Conservation (phyloP, 2,888 invertebrate genomes). For the Galerucella calmariensis region DNA sequence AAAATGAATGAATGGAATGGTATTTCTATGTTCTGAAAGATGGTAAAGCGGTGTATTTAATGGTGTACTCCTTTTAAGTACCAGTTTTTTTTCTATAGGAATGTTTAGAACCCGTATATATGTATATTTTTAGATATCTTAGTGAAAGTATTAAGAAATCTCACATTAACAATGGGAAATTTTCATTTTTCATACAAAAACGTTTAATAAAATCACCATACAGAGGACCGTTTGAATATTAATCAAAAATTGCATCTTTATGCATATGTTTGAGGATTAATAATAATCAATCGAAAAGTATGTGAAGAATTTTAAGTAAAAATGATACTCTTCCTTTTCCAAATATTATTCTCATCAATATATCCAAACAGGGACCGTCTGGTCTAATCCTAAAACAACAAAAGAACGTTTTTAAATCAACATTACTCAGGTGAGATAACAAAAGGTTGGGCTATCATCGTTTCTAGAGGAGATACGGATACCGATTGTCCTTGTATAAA, state of each 20-base stretch:
- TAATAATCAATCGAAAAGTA: conserved; percentile 14
- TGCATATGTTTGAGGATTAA: background rate
- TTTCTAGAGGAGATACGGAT: conserved; percentile 39
- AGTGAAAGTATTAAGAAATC: no score
- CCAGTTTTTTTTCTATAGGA: conserved; percentile 11
- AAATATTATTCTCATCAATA: conserved; percentile 42
- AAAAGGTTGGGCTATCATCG: conserved; percentile 41
- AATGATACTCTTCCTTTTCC: conserved; percentile 32
- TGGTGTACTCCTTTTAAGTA: conserved; percentile 16
- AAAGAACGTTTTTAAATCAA: conserved; percentile 45
- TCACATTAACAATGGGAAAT: no score
- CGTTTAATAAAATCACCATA: no score
- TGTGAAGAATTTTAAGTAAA: conserved; percentile 38
- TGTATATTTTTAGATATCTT: no score
- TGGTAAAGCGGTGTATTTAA: conserved; percentile 16
- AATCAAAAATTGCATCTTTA: background rate
- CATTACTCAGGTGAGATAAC: conserved; percentile 54
- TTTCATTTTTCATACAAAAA: no score
- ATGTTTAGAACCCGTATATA: background rate
- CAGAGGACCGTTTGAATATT: no score
- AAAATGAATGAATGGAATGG: conserved; percentile 33
- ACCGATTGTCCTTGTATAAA: conserved; percentile 40
- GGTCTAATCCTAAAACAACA: conserved; percentile 54
- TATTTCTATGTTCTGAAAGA: conserved; percentile 21
- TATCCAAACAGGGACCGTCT: conserved; percentile 37